Base-by-base conservation (phyloP, 2,888 invertebrate species). In the Polydrusus tereticollis region DNA sequence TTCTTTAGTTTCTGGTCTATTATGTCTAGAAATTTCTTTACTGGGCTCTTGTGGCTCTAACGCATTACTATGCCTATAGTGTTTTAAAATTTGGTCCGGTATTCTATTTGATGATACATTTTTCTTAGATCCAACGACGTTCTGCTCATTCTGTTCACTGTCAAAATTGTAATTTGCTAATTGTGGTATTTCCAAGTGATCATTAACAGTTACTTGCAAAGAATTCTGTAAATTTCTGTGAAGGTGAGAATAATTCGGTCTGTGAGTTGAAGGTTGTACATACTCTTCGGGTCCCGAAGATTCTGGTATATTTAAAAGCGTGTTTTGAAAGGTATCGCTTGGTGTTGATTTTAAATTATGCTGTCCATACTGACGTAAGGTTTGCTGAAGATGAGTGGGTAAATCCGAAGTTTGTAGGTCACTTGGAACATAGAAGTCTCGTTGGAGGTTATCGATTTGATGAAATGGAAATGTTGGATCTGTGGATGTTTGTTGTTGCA, bases 211-310 rank as follows among this genome's bases (percentile, higher is more conserved):
- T 26, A 14, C 14, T 50, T 50, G 45, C 0, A 45, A 45, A 12
- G 50, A 26, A 26, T 50, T 50, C 1, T n/a, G 50, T 47, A 62
- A 23, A 47, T 47, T 38, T 29, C n/a, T 16, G 33, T 45, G 20
- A 78, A 88, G 87, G 73, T 89, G 86, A 0, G 86, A 83, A 70
- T 87, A 85, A 76, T 89, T 89, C 43, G 90, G 90, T 79, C 87
- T 86, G 80, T 87, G 87, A 2, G 88, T 88, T 20, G 81, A 82
- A 0, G 82, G 82, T 62, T 76, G 69, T 1, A 76, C 69, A 47
- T 75, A 76, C 85, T 86, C 63, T 85, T 82, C 76, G 60, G 76
- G 75, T 7, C 14, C 7, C 3, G 23, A 26, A 14, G n/a, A 14
- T 59, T 63, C 68, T 26, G 72, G 81, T 81, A 76, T 86, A 86